These are phyloP conservation scores for Monochamus saltuarius DNA, from an alignment of 1,140 invertebrate species.

Conservation along the genomic window DNA sequence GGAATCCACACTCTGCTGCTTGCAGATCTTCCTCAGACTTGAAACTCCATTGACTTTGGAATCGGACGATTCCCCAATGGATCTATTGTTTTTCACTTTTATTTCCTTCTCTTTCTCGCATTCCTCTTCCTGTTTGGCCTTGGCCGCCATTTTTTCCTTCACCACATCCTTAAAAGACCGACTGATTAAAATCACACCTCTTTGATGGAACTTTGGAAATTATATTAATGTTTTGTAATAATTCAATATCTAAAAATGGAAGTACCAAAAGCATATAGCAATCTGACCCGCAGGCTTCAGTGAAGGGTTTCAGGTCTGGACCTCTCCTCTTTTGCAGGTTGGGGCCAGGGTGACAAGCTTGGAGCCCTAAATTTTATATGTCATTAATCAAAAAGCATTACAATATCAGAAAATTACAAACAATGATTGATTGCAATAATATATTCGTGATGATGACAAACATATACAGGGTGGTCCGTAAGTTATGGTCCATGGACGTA, in stretches of 20 bases:
- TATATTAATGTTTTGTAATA: background rate
- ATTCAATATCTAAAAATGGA: slow-evolving; percentile 18
- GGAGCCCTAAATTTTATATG: slow-evolving; percentile 58
- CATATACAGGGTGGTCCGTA: no score
- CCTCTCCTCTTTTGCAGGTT: slow-evolving; percentile 87
- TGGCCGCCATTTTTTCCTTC: slow-evolving; percentile 68
- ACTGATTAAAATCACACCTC: slow-evolving; percentile 16
- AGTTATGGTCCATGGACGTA: no score
- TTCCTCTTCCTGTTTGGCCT: slow-evolving; percentile 52
- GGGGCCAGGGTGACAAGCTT: slow-evolving; percentile 88
- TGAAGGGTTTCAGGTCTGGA: slow-evolving; percentile 83
- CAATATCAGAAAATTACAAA: no score
- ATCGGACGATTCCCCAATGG: slow-evolving; percentile 26
- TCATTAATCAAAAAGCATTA: no score
- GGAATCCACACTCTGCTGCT: slow-evolving; percentile 76
- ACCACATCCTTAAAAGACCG: slow-evolving; percentile 68
- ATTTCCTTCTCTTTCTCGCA: slow-evolving; percentile 43
- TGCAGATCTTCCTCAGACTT: slow-evolving; percentile 61
- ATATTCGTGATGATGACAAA: no score
- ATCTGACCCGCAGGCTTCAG: slow-evolving; percentile 81
- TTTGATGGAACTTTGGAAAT: background rate
- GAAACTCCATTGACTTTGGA: slow-evolving; percentile 23
- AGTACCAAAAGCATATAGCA: slow-evolving; percentile 88
- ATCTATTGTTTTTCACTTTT: slow-evolving; percentile 31
- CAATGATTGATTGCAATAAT: no score